Percentiles rank a stretch among this genome's conserved stretches.
Conservation (phyloP, 2,888 invertebrate genomes). For the Oconnorella tubifera region DNA sequence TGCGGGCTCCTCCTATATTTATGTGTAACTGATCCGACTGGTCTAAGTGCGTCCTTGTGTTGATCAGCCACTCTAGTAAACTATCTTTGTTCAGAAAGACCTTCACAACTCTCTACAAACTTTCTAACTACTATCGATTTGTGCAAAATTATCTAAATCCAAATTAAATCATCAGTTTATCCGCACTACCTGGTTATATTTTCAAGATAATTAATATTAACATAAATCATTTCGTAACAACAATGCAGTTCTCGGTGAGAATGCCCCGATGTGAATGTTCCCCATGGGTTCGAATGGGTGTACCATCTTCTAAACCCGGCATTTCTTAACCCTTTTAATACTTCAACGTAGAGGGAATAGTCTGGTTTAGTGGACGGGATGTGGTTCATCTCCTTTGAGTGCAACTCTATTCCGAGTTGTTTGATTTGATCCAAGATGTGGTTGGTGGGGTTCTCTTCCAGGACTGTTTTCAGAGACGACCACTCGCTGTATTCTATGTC, state of each 20-base stretch:
- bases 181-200: too few species aligned
- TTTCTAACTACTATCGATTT: too few species aligned
- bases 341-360: slow-evolving; percentile 14
- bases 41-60: too few species aligned
- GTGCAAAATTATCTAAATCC: too few species aligned
- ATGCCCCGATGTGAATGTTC: slow-evolving; percentile 18
- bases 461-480: slow-evolving; percentile 17
- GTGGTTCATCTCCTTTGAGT: slow-evolving; percentile 25
- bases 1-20: too few species aligned
- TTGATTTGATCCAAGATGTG: slow-evolving; percentile 27
- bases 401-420: slow-evolving; percentile 32
- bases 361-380: slow-evolving; percentile 13
- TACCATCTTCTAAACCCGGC: slow-evolving; percentile 28
- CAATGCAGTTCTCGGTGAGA: slow-evolving; percentile 21
- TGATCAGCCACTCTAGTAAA: too few species aligned
- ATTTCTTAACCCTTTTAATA: slow-evolving; percentile 20
- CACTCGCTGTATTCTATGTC: slow-evolving; percentile 35
- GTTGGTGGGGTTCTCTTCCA: slow-evolving; percentile 7
- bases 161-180: too few species aligned
- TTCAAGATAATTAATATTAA: slow-evolving; percentile 22
- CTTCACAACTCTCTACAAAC: too few species aligned
- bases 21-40: too few species aligned
- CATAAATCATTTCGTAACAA: slow-evolving; percentile 30
- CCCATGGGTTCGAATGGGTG: slow-evolving; percentile 26
- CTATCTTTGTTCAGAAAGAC: too few species aligned